Conservation (phyloP, 2,888 invertebrate genomes). For the Agonopterix arenella region DNA sequence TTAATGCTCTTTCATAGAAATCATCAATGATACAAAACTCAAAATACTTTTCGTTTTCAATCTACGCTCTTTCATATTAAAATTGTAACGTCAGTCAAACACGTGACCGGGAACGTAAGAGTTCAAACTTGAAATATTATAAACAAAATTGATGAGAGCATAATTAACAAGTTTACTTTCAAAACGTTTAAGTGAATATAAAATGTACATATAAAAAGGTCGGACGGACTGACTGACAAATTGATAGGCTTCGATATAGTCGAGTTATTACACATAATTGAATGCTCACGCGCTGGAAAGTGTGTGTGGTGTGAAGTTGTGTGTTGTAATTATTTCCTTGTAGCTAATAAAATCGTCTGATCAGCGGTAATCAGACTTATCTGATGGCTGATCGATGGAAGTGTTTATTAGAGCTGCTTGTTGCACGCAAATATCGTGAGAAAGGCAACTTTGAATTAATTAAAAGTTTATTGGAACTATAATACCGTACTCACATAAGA, state of each 20-base stretch:
- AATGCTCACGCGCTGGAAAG: constrained; percentile 49
- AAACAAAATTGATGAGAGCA: constrained; percentile 53
- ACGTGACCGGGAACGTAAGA: constrained; percentile 18
- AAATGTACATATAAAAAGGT: constrained; percentile 25
- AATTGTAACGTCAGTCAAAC: constrained; percentile 51
- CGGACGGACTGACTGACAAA: constrained; percentile 42
- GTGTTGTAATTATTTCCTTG: constrained; percentile 43
- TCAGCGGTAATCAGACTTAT: constrained; percentile 44
- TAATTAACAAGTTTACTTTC: constrained; percentile 68
- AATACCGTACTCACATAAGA: not conserved
- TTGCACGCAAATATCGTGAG: constrained; percentile 5
- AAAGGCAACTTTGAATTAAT: not conserved
- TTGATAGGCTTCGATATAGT: constrained; percentile 53
- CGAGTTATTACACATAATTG: constrained; percentile 59
- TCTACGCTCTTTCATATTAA: constrained; percentile 10
- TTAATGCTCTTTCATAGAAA: constrained; percentile 26
- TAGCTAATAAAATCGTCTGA: constrained; percentile 33
- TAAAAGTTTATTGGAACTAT: not conserved
- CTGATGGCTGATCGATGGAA: constrained; percentile 13
- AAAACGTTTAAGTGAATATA: constrained; percentile 52
- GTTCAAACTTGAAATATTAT: constrained; percentile 41
- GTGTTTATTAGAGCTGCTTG: constrained; percentile 8
- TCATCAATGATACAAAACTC: constrained; percentile 5
- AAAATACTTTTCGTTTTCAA: not conserved
- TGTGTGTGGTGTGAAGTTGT: constrained; percentile 21